A percentile compares a stretch with the other conserved stretches of the same genome.
phyloP scores from a whole-genome alignment of 2,888 invertebrate species.

The Plusia festucae region DNA sequence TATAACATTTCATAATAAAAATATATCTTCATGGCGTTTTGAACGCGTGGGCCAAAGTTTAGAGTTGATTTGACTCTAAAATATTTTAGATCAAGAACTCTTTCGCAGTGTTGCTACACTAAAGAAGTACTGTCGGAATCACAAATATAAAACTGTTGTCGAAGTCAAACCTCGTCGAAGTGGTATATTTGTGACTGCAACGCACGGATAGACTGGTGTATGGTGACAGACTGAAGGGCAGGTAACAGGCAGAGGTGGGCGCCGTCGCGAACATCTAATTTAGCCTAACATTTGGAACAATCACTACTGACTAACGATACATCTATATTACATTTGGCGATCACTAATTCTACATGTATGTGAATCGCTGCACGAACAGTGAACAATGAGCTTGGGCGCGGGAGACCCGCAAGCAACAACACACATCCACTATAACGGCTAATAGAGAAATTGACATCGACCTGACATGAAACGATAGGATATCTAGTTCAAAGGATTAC shows the following conservation, averaged over 20 bases:
- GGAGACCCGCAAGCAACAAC: slow-evolving; percentile 68
- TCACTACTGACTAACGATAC: slow-evolving; percentile 88
- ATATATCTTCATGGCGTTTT: slow-evolving; percentile 19
- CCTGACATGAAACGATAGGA: slow-evolving; percentile 73
- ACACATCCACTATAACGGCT: slow-evolving; percentile 73
- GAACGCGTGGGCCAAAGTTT: slow-evolving; percentile 22
- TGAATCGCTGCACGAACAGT: slow-evolving; percentile 76
- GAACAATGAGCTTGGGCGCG: slow-evolving; percentile 56
- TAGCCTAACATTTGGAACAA: slow-evolving; percentile 89
- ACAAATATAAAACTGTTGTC: slow-evolving; percentile 27
- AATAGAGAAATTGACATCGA: slow-evolving; percentile 80
- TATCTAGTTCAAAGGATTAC: slow-evolving; percentile 72
- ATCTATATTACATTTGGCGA: slow-evolving; percentile 88
- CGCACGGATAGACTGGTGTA: neutral
- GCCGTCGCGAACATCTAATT: slow-evolving; percentile 78
- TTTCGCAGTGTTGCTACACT: slow-evolving; percentile 27
- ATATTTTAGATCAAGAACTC: slow-evolving; percentile 26
- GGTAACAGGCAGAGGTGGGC: slow-evolving; percentile 68
- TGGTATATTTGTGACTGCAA: slow-evolving; percentile 5
- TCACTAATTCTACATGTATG: slow-evolving; percentile 84
- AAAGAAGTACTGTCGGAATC: slow-evolving; percentile 34
- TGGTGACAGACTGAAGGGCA: slow-evolving; percentile 25
- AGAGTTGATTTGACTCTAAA: slow-evolving; percentile 36
- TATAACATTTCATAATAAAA: slow-evolving; percentile 32
- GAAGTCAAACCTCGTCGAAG: slow-evolving; percentile 28